phyloP scores from a whole-genome alignment of 2,888 invertebrate genomes.

The Marasmarcha lunaedactyla region DNA sequence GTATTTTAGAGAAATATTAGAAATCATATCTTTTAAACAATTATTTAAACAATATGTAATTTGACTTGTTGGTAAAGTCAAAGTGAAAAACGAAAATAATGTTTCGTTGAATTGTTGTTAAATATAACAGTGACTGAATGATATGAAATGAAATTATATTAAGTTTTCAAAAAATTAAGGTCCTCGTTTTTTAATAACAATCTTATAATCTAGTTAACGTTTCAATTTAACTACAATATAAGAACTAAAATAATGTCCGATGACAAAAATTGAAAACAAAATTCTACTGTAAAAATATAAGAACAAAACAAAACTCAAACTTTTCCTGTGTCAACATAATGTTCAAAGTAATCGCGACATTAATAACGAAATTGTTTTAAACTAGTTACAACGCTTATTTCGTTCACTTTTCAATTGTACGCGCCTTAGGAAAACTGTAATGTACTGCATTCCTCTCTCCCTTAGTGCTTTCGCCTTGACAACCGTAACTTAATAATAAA shows the following conservation, averaged over 20 bases:
- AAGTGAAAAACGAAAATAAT: too few relatives aligned
- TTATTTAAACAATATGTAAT: too few relatives aligned
- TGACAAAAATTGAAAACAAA: background rate
- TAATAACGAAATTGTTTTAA: background rate
- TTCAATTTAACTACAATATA: background rate
- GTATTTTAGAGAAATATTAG: too few relatives aligned
- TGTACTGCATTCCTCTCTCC: slow-evolving; percentile 40
- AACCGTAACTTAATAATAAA: slow-evolving; percentile 63
- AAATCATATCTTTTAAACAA: too few relatives aligned
- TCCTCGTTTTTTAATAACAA: too few relatives aligned
- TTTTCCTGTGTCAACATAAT: background rate
- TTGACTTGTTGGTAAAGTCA: too few relatives aligned
- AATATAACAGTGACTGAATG: too few relatives aligned
- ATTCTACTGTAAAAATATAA: background rate
- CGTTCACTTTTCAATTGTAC: slow-evolving; percentile 17
- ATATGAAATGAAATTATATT: too few relatives aligned
- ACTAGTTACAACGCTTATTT: background rate
- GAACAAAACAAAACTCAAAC: background rate
- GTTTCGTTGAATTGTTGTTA: too few relatives aligned
- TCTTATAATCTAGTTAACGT: too few relatives aligned
- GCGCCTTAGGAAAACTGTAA: slow-evolving; percentile 35
- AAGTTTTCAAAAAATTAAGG: too few relatives aligned
- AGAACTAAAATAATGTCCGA: background rate
- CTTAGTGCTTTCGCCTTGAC: slow-evolving; percentile 33
- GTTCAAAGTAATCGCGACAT: background rate